Percentiles rank a stretch among this genome's conserved stretches.
Conservation (phyloP, 2,888 invertebrate species). For the Xylota segnis region DNA sequence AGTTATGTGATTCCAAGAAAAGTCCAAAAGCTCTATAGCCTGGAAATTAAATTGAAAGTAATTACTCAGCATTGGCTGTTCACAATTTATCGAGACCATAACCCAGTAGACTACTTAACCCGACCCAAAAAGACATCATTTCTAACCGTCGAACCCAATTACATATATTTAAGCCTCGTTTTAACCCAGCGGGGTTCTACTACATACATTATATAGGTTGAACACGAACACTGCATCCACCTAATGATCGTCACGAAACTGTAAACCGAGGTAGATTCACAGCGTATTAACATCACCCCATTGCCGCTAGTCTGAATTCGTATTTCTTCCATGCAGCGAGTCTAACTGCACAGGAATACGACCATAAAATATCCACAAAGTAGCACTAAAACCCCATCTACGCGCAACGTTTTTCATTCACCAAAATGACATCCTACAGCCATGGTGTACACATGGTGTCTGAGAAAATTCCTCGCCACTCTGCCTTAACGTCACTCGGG, state of each 20-base stretch:
- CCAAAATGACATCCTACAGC: conserved; percentile 22
- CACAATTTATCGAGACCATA: neutral
- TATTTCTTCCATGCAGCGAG: neutral
- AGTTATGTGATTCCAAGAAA: too few species aligned
- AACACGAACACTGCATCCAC: conserved; percentile 2
- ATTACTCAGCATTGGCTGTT: neutral
- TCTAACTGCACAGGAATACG: conserved; percentile 12
- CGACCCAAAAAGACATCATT: neutral
- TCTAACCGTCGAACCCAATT: neutral
- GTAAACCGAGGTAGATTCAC: conserved; percentile 34
- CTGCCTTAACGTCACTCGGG: conserved; percentile 33
- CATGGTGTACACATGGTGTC: conserved; percentile 14
- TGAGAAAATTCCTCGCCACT: conserved; percentile 6
- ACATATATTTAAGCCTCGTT: neutral
- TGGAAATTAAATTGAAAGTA: neutral
- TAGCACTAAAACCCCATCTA: conserved; percentile 33
- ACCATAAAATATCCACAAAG: conserved; percentile 46
- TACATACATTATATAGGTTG: too few species aligned
- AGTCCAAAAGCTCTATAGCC: too few species aligned
- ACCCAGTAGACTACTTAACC: neutral
- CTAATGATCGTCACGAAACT: conserved; percentile 35
- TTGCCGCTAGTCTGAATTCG: neutral
- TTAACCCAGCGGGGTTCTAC: neutral
- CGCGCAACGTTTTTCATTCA: conserved; percentile 14
- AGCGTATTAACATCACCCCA: conserved; percentile 43